These are phyloP conservation scores for Alcis repandata DNA, from an alignment of 2,888 invertebrate species.

Conservation along the genomic window DNA sequence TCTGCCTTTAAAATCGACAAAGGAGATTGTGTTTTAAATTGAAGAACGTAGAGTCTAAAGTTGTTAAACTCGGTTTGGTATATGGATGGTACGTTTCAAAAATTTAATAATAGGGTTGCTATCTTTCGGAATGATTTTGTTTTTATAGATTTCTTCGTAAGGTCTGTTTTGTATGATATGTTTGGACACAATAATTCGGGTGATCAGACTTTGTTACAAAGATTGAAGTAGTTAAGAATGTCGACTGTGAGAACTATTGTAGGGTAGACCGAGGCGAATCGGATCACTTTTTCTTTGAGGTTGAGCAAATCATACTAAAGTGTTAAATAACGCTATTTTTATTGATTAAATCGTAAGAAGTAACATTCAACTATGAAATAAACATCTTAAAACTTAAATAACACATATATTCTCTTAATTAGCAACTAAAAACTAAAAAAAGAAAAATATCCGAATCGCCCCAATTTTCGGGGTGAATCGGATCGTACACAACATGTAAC, in stretches of 20 bases:
- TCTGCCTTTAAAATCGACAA: background rate
- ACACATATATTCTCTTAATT: too few relatives aligned
- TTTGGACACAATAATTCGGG: constrained; percentile 27
- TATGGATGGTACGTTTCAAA: constrained; percentile 19
- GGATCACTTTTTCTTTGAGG: too few relatives aligned
- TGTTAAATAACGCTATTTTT: too few relatives aligned
- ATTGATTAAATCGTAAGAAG: too few relatives aligned
- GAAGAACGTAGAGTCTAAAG: background rate
- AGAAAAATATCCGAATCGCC: background rate
- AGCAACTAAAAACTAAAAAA: too few relatives aligned
- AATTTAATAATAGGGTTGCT: constrained; percentile 32
- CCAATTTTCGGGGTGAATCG: too few relatives aligned
- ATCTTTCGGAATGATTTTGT: constrained; percentile 28
- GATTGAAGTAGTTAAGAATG: constrained; percentile 6
- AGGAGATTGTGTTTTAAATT: constrained; percentile 3
- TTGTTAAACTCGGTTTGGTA: background rate
- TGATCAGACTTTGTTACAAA: constrained; percentile 11
- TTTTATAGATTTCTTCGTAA: constrained; percentile 34
- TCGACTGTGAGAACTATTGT: constrained; percentile 19
- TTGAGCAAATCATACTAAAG: too few relatives aligned
- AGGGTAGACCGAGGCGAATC: too few relatives aligned
- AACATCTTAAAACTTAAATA: too few relatives aligned
- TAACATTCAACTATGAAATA: too few relatives aligned
- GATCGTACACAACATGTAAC: too few relatives aligned
- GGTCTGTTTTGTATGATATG: constrained; percentile 22